Evolutionary conservation across 1,140 invertebrate genomes (phyloP), one percentile per base, ranked within the genome.

Genomic region (Drosophila miranda): DNA sequence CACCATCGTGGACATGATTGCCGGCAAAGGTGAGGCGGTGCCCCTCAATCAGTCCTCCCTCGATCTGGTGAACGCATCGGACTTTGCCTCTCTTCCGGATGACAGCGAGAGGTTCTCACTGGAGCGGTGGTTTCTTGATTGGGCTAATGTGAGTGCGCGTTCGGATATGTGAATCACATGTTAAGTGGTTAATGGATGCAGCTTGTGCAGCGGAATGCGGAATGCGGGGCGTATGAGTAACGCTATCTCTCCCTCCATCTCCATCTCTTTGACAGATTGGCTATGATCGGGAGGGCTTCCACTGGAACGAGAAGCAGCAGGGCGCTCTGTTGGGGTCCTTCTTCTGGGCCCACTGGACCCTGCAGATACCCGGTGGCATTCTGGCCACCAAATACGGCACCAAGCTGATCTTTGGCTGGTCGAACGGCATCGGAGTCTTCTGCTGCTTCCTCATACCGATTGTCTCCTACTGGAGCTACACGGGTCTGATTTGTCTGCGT

Each of bases 1-100:
- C n/a, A 95, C 96, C 8, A 96, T 97, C 61, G 96, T 97, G 9
- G 94, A 95, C 16, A 98, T 98, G 96, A 94, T 96, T 1, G 91
- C 93, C 44, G 59, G 51, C 38, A 72, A 71, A 43, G 70, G 53
- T 44, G 70, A 57, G 28, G 14, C 90, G 21, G n/a, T 90, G 21
- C 14, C 43, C 30, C 6, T 14, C 3, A 60, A 58, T 21, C 28
- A n/a, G 21, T 78, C 86, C 48, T 78, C 86, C 50, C 16, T 74
- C 51, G 77, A n/a, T 13, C 34, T 34, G 9, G 9, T 13, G 34
- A 79, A 83, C 14, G 52, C 62, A 14, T 53, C 70, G 6, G 5
- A 71, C 30, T 30, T 70, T 16, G 45, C 49, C 9, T 44, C 51
- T 19, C 54, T 74, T 2, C 53, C 60, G 14, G 43, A 48, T 6